Conservation (phyloP, 2,797 vertebrate genomes). For the Acanthornis magna region DNA sequence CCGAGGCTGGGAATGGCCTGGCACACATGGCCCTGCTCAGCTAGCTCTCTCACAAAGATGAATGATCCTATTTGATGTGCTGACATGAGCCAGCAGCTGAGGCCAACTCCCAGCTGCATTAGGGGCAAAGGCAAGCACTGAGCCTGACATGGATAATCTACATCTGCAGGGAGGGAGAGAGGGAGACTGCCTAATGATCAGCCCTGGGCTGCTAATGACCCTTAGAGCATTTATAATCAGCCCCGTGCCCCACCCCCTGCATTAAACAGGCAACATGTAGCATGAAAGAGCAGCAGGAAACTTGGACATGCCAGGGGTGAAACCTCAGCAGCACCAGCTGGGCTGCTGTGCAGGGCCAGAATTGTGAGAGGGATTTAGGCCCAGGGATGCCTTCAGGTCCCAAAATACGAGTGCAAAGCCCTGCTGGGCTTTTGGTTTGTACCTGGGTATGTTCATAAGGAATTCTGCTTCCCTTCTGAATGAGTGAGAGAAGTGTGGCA, state of each 20-base stretch:
- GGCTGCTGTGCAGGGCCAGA: neutral
- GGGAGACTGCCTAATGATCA: neutral
- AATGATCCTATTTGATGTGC: neutral
- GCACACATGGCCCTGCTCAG: accelerated
- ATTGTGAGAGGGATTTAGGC: neutral
- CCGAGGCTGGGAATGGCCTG: neutral
- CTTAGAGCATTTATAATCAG: neutral
- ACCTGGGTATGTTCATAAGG: neutral
- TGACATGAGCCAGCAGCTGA: neutral
- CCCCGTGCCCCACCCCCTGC: neutral
- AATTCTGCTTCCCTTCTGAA: neutral
- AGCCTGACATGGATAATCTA: neutral
- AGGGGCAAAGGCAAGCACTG: neutral
- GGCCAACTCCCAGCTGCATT: neutral
- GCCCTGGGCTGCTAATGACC: neutral
- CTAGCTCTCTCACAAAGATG: neutral
- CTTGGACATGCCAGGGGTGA: neutral
- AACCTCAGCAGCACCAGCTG: neutral
- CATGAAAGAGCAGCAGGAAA: neutral
- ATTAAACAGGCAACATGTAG: neutral
- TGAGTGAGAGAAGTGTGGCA: neutral
- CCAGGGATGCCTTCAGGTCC: neutral
- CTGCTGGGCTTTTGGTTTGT: neutral
- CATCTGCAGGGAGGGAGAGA: neutral
- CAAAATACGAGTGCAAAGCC: neutral